Percentiles rank a stretch among this genome's conserved stretches.
These are phyloP conservation scores for Esox niger DNA, from an alignment of 2,113 vertebrate species.

Conservation along the genomic window DNA sequence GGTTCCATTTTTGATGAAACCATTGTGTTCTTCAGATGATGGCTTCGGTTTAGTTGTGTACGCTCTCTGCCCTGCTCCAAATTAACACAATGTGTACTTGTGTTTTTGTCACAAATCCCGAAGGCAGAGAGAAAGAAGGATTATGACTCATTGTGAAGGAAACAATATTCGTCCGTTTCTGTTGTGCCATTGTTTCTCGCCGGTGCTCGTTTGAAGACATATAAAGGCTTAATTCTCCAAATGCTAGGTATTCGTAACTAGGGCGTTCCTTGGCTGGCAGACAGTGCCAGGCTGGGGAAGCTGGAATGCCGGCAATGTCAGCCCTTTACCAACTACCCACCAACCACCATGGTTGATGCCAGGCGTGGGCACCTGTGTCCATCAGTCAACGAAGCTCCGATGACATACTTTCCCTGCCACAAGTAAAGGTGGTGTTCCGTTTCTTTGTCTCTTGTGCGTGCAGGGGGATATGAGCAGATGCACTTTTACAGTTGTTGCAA, in stretches of 20 bases:
- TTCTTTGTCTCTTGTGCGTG: conserved; percentile 1
- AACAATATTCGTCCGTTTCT: conserved; percentile 24
- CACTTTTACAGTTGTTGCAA: not conserved
- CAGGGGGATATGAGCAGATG: not conserved
- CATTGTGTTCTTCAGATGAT: not conserved
- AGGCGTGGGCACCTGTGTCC: conserved; percentile 10
- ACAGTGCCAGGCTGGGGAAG: conserved; percentile 34
- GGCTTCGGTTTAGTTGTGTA: not conserved
- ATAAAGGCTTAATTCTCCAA: conserved; percentile 65
- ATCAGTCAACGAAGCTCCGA: conserved; percentile 7
- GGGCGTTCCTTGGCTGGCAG: conserved; percentile 55
- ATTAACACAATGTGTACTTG: not conserved
- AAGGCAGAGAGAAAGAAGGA: conserved; percentile 29
- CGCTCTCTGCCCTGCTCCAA: not conserved
- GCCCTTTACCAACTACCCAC: conserved; percentile 42
- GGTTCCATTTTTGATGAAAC: too few relatives aligned
- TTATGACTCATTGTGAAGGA: conserved; percentile 56
- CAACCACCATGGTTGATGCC: conserved; percentile 39
- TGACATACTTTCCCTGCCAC: conserved; percentile 11
- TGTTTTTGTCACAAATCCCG: not conserved
- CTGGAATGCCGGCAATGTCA: conserved; percentile 26
- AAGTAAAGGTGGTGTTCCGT: conserved; percentile 6
- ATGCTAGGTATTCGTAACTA: conserved; percentile 65
- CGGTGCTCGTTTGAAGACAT: conserved; percentile 28
- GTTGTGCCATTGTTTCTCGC: conserved; percentile 42